A percentile compares a stretch with the other conserved stretches of the same genome.
phyloP scores from a whole-genome alignment of 2,888 invertebrate species.

The Campoplex nolae region DNA sequence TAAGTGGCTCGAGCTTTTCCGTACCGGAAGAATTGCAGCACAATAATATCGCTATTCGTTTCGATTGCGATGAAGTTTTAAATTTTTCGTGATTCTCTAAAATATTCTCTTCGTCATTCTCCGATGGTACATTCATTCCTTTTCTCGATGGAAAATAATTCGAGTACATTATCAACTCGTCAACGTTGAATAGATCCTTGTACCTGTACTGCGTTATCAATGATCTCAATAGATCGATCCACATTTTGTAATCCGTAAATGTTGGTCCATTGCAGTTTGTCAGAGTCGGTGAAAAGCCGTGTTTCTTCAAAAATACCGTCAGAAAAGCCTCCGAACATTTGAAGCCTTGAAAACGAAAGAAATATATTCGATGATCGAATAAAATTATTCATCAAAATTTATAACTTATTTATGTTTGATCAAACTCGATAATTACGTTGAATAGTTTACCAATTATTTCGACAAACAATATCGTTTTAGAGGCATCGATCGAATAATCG shows the following conservation, averaged over 20 bases:
- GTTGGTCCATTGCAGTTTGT: slow-evolving; percentile 70
- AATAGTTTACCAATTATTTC: neutral
- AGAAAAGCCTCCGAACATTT: slow-evolving; percentile 77
- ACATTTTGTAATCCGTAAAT: slow-evolving; percentile 75
- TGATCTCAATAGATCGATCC: slow-evolving; percentile 76
- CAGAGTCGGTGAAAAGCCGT: slow-evolving; percentile 73
- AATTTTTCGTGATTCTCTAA: neutral
- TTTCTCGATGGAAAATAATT: slow-evolving; percentile 68
- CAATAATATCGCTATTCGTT: slow-evolving; percentile 72
- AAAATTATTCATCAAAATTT: neutral
- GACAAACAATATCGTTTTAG: no score
- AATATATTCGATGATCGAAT: neutral
- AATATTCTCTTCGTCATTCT: neutral
- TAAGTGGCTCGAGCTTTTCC: slow-evolving; percentile 76
- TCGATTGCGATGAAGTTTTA: slow-evolving; percentile 21
- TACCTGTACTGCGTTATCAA: slow-evolving; percentile 74
- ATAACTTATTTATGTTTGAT: neutral
- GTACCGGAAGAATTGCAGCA: slow-evolving; percentile 78
- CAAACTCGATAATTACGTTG: neutral
- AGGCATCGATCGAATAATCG: no score
- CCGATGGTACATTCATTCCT: neutral
- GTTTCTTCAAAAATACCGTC: slow-evolving; percentile 74
- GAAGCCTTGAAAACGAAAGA: slow-evolving; percentile 69
- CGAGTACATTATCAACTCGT: slow-evolving; percentile 77
- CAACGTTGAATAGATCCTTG: slow-evolving; percentile 77